Evolutionary conservation across 2,888 invertebrate genomes (phyloP).

Genomic region (Empis livida): DNA sequence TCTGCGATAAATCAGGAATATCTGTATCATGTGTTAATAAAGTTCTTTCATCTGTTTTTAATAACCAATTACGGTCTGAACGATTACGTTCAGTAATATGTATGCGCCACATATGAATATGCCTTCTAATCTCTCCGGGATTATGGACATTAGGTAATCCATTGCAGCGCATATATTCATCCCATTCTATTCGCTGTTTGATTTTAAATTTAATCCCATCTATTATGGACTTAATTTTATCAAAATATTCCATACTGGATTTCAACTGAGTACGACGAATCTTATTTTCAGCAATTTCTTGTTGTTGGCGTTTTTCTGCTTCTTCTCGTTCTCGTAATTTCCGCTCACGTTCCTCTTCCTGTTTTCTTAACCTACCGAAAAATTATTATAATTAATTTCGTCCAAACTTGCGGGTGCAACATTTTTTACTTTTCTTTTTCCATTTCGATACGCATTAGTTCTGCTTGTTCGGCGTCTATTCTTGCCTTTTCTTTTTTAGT

Average conservation of each 20-base stretch:
- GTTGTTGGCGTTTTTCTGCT: conserved; percentile 29
- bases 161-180: conserved; percentile 35
- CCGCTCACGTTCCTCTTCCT: conserved; percentile 33
- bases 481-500: conserved; percentile 36
- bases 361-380: conserved; percentile 24
- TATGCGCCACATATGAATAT: conserved; percentile 33
- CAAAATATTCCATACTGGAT: conserved; percentile 30
- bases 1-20: conserved; percentile 26
- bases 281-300: conserved; percentile 33
- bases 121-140: conserved; percentile 34
- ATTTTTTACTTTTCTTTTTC: conserved; percentile 31
- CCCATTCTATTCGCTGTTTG: conserved; percentile 29
- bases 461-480: conserved; percentile 35
- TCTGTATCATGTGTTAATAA: conserved; percentile 31
- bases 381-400: conserved; percentile 1
- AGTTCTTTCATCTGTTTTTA: conserved; percentile 31
- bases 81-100: conserved; percentile 21
- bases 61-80: conserved; percentile 31
- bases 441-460: conserved; percentile 34
- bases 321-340: conserved; percentile 32
- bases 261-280: conserved; percentile 28
- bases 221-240: conserved; percentile 22
- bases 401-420: background rate
- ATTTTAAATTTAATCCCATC: conserved; percentile 24
- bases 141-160: conserved; percentile 32